phyloP scores from a whole-genome alignment of 2,888 invertebrate species.

The Folsomia manolachei region DNA sequence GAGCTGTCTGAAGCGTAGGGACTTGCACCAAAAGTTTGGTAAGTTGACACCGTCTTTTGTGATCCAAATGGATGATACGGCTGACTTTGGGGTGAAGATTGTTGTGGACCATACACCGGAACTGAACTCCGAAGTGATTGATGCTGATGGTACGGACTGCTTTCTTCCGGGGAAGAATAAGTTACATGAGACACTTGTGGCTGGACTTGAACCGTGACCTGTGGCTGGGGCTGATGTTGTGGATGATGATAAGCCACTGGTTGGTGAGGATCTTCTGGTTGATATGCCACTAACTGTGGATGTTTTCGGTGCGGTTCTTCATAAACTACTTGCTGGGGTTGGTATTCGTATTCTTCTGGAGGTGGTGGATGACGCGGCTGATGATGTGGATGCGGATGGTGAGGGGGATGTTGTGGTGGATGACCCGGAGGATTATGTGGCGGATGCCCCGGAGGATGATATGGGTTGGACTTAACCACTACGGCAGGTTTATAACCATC shows the following conservation, averaged over 20 bases:
- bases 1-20: neutral
- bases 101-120: neutral
- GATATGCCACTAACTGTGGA: no score
- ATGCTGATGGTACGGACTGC: neutral
- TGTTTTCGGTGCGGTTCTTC: no score
- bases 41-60: no score
- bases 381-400: constrained; percentile 13
- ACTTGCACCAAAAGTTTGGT: no score
- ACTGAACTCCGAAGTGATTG: neutral
- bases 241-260: no score
- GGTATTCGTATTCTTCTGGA: neutral
- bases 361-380: constrained; percentile 7
- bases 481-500: constrained; percentile 15
- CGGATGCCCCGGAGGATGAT: no score
- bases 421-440: constrained; percentile 1
- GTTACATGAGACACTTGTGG: neutral
- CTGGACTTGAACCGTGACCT: constrained; percentile 14
- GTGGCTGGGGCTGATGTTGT: neutral
- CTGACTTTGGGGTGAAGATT: neutral
- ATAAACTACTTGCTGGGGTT: neutral
- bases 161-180: neutral
- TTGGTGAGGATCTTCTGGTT: neutral
- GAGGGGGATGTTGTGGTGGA: neutral
- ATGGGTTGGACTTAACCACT: constrained; percentile 15
- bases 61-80: neutral